Evolutionary conservation across 2,113 vertebrate genomes (phyloP), one percentile per base, ranked within the genome.

Genomic region (Orthonyx spaldingii): DNA sequence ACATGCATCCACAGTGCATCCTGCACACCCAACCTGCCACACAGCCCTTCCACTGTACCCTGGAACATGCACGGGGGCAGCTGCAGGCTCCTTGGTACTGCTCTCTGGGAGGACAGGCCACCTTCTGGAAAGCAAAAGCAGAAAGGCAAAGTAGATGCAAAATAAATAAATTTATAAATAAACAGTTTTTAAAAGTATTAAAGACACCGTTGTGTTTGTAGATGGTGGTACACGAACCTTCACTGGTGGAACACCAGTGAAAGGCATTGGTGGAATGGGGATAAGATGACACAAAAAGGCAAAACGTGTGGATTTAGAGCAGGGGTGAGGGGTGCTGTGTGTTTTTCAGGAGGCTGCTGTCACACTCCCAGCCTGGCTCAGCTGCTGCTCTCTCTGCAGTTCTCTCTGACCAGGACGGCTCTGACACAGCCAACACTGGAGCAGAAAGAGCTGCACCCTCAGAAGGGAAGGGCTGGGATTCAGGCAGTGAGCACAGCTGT

Each of bases 251-350:
- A 42, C 18, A 60, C 42, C 18, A 75, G 0, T 2, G 9, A 53
- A 44, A 68, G 53, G 22, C 24, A 35, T 65, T 20, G 22, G 11
- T 4, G 9, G 33, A 35, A 57, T 5, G 53, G 35, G 14, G 35
- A 26, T 11, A 44, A 71, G 26, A 17, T 11, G 41, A 27, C 37
- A 56, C 9, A 33, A 30, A 60, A 30, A 60, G 22, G 10, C 61
- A 30, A 33, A 75, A 19, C 0, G 1, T 11, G 4, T 26, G 61
- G 49, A 33, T 72, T 55, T 56, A 18, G 26, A 46, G 61, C 37
- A 20, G 16, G 11, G 7, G 7, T 17, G 22, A 57, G 18, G 39
- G 72, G 20, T 16, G 57, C 5, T 6, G 39, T 0, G 0, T 37
- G 32, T 37, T 63, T 74, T 50, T 24, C 22, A 22, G 39, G 35